Percentiles rank a stretch among this genome's conserved stretches.
These are phyloP conservation scores for Macroglossus sobrinus DNA, from an alignment of 2,113 vertebrate genomes.

Conservation along the genomic window DNA sequence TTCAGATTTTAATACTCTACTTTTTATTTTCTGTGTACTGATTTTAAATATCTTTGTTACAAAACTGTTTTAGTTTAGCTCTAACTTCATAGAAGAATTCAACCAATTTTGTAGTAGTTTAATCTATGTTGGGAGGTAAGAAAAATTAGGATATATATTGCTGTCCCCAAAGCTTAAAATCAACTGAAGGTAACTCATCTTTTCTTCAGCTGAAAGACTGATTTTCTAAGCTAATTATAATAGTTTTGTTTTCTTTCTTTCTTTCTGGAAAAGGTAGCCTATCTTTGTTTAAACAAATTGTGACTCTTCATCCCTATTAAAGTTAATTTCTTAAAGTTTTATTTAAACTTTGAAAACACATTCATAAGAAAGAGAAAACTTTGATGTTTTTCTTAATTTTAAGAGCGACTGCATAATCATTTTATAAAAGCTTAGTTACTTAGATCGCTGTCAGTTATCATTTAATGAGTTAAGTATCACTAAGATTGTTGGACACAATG, in stretches of 20 bases:
- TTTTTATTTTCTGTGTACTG: not conserved
- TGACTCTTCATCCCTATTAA: not conserved
- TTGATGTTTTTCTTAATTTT: not conserved
- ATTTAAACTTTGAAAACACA: not conserved
- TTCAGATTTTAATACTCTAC: not conserved
- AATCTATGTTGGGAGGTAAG: not conserved
- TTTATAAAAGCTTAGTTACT: not conserved
- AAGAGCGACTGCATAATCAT: not conserved
- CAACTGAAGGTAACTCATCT: not conserved
- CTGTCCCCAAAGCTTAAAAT: not conserved
- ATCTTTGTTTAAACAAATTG: not conserved
- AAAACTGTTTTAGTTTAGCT: not conserved
- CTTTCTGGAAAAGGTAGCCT: not conserved
- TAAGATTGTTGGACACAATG: not conserved
- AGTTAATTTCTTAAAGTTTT: not conserved
- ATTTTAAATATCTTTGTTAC: not conserved
- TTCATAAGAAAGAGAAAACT: not conserved
- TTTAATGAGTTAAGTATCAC: not conserved
- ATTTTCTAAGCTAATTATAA: not conserved
- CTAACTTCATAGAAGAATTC: not conserved
- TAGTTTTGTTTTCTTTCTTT: not conserved
- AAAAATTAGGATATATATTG: not conserved
- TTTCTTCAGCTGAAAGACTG: not conserved
- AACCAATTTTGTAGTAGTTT: not conserved
- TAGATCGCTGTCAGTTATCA: not conserved